Conservation (phyloP, 2,797 vertebrate species). For the Chelonia mydas region DNA sequence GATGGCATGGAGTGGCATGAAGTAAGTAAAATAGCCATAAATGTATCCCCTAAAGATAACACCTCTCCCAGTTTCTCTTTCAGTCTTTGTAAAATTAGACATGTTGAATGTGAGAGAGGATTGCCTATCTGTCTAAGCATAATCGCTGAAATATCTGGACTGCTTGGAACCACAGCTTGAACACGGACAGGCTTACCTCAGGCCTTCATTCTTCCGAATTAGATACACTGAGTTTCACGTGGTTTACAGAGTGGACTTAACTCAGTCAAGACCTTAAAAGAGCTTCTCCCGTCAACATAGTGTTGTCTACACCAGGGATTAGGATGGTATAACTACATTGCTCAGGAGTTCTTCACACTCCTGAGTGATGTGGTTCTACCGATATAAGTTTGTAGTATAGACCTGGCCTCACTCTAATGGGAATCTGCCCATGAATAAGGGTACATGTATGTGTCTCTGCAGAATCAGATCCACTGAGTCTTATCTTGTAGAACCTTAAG, state of each 20-base stretch:
- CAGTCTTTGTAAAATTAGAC: slow-evolving; percentile 51
- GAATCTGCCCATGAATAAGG: background rate
- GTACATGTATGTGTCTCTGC: background rate
- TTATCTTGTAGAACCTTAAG: background rate
- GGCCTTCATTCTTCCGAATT: background rate
- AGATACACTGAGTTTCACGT: rapidly evolving
- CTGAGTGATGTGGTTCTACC: background rate
- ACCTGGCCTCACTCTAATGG: background rate
- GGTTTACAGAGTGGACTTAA: rapidly evolving
- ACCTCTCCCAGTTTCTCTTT: slow-evolving; percentile 39
- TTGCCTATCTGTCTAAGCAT: background rate
- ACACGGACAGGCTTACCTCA: background rate
- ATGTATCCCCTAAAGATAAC: slow-evolving; percentile 48
- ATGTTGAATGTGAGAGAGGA: background rate
- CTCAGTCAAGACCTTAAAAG: background rate
- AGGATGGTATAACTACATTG: background rate
- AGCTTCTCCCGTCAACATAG: background rate
- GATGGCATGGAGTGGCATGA: background rate
- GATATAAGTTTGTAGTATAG: background rate
- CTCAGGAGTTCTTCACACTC: background rate
- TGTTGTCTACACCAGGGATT: background rate
- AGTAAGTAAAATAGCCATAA: slow-evolving; percentile 51
- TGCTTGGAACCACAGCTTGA: background rate
- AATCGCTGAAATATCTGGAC: background rate
- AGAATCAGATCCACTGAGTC: background rate